A percentile compares a stretch with the other conserved stretches of the same genome.
Conservation (phyloP, 2,888 invertebrate genomes). For the Willowsia nigromaculata region DNA sequence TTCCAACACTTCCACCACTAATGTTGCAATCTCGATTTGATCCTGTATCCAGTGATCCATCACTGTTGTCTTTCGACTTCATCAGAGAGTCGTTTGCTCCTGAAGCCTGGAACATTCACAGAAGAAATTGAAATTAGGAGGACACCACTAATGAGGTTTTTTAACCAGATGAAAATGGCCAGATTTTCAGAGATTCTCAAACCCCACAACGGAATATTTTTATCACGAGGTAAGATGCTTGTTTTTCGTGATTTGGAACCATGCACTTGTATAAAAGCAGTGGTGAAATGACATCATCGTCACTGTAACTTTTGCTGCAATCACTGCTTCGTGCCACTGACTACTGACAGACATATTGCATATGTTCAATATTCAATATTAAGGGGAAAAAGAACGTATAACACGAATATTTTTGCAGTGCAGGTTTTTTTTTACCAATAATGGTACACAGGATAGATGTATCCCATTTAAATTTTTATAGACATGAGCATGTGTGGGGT, state of each 20-base stretch:
- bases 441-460: neutral
- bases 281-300: slow-evolving; percentile 44
- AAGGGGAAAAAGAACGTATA: slow-evolving; percentile 7
- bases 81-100: slow-evolving; percentile 40
- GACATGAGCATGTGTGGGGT: neutral
- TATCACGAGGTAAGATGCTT: neutral
- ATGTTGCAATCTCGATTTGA: neutral
- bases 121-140: neutral
- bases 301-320: neutral
- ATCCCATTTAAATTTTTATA: neutral
- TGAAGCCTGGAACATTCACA: neutral
- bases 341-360: slow-evolving; percentile 22
- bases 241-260: neutral
- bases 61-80: slow-evolving; percentile 70
- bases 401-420: slow-evolving; percentile 27
- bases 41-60: slow-evolving; percentile 64
- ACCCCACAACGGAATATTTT: neutral
- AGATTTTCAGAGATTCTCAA: neutral
- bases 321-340: neutral
- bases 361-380: slow-evolving; percentile 32
- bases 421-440: neutral
- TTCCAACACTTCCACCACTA: neutral
- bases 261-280: neutral
- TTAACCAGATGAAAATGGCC: neutral
- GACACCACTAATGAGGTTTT: no score